Conservation (phyloP, 2,797 vertebrate genomes). For the Onychomys leucogaster region DNA sequence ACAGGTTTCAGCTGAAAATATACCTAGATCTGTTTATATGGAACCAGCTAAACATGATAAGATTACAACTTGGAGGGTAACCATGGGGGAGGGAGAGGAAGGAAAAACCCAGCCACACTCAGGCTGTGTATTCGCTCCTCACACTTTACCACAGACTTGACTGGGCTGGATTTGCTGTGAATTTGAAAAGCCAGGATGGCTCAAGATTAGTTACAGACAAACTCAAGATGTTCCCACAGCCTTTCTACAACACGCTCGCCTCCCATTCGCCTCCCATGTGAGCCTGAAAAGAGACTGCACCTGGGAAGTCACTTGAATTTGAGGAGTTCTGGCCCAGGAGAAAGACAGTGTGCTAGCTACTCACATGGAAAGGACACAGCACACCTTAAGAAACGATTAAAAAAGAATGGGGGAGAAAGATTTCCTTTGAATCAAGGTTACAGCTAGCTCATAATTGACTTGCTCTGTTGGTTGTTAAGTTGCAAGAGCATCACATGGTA, state of each 20-base stretch:
- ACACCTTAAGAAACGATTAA: neutral
- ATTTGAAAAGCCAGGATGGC: conserved; percentile 72
- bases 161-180: conserved; percentile 65
- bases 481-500: neutral
- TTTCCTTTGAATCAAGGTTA: neutral
- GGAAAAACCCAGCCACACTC: conserved; percentile 44
- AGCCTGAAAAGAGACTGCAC: neutral
- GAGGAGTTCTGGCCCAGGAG: neutral
- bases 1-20: conserved; percentile 86
- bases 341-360: neutral
- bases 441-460: neutral
- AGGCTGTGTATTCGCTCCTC: conserved; percentile 9
- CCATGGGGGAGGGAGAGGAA: conserved; percentile 66
- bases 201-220: conserved; percentile 75
- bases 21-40: conserved; percentile 82
- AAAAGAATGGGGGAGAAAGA: too few species aligned
- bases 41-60: conserved; percentile 84
- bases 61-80: conserved; percentile 82
- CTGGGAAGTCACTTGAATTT: neutral
- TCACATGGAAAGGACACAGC: neutral
- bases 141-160: conserved; percentile 67
- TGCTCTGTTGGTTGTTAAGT: neutral
- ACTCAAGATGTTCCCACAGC: conserved; percentile 70
- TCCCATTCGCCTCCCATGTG: neutral
- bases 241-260: conserved; percentile 12